Conservation (phyloP, 1,140 invertebrate genomes). For the Pygmarrhopalites habei region DNA sequence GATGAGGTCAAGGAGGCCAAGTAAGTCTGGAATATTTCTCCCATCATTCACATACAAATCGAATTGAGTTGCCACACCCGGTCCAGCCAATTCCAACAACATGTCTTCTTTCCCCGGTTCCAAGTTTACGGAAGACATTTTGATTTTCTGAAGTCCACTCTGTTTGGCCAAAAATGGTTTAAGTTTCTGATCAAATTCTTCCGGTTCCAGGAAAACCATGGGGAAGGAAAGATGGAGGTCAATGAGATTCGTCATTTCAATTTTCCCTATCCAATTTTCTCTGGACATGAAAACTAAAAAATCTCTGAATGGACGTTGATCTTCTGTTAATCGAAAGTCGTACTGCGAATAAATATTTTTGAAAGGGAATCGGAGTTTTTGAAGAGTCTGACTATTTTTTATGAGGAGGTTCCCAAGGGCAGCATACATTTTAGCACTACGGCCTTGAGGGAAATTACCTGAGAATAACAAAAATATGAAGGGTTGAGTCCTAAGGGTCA, state of each 20-base stretch:
- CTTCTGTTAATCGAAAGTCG: constrained; percentile 29
- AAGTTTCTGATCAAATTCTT: constrained; percentile 21
- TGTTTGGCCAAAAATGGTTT: constrained; percentile 27
- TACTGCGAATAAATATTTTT: constrained; percentile 25
- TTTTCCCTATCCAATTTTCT: constrained; percentile 18
- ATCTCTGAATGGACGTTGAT: constrained; percentile 31
- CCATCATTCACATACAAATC: constrained; percentile 33
- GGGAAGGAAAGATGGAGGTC: constrained; percentile 24
- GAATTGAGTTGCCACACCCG: neutral
- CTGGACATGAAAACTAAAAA: constrained; percentile 32
- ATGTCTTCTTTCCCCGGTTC: constrained; percentile 25
- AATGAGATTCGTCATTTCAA: constrained; percentile 13
- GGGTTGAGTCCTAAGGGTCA: too few species aligned
- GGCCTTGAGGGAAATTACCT: constrained; percentile 25
- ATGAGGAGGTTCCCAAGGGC: constrained; percentile 12
- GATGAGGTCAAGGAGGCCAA: neutral
- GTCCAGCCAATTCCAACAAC: constrained; percentile 7
- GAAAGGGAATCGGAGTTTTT: constrained; percentile 28
- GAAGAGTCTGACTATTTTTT: constrained; percentile 17
- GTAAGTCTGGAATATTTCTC: constrained; percentile 10
- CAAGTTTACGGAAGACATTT: constrained; percentile 20
- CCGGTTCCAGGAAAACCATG: constrained; percentile 23
- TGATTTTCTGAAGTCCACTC: constrained; percentile 11
- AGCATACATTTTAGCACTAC: constrained; percentile 23
- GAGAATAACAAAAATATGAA: too few species aligned